Percentiles rank a stretch among this genome's conserved stretches.
phyloP scores from a whole-genome alignment of 2,113 vertebrate species.

The Callospermophilus lateralis region DNA sequence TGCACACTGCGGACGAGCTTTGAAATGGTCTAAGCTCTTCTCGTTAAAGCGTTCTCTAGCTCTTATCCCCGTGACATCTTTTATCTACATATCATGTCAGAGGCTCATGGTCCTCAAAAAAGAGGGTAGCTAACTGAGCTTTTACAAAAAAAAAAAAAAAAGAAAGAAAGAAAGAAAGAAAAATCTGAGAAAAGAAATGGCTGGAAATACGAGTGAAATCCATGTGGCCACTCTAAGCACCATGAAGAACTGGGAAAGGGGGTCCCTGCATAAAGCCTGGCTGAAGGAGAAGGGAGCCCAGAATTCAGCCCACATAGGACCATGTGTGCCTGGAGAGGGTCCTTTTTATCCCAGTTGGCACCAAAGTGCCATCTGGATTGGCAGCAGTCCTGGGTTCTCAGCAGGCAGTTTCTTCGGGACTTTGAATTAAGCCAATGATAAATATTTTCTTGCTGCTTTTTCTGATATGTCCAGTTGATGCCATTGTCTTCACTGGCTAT shows the following conservation, averaged over 20 bases:
- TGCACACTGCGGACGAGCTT: neutral
- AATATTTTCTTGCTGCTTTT: neutral
- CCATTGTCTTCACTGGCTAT: neutral
- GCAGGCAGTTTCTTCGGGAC: neutral
- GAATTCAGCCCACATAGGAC: neutral
- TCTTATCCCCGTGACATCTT: constrained; percentile 70
- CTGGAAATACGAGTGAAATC: constrained; percentile 58
- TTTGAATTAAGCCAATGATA: neutral
- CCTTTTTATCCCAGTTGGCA: neutral
- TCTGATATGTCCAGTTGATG: neutral
- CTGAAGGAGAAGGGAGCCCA: neutral
- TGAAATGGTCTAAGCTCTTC: constrained; percentile 61
- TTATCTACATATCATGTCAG: constrained; percentile 69
- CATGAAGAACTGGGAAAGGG: neutral
- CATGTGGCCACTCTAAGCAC: neutral
- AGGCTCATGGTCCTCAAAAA: constrained; percentile 54
- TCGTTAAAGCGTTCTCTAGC: constrained; percentile 68
- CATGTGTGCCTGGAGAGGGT: fast-evolving
- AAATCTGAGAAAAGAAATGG: neutral
- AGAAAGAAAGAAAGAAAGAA: neutral
- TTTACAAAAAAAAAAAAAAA: neutral
- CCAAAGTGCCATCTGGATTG: neutral
- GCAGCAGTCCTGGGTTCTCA: neutral
- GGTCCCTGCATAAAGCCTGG: neutral
- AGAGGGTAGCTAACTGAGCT: neutral